Conservation (phyloP, 2,888 invertebrate genomes). For the Meghimatium bilineatum region DNA sequence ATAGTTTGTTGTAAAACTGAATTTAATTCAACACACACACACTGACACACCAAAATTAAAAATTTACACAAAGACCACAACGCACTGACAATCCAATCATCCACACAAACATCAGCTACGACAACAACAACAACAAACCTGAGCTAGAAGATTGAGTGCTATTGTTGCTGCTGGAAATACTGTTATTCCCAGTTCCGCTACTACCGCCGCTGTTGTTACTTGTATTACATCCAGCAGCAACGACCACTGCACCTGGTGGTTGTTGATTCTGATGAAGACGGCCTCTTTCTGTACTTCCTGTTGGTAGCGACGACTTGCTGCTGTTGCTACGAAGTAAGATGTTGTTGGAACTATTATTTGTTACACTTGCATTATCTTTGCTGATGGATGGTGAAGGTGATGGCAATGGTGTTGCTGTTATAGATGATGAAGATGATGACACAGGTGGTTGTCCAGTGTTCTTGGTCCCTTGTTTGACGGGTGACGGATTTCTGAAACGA, state of each 20-base stretch:
- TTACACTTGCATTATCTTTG: constrained; percentile 31
- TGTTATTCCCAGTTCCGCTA: constrained; percentile 18
- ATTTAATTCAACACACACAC: no score
- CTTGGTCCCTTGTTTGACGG: constrained; percentile 31
- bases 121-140: constrained; percentile 50
- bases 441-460: background rate
- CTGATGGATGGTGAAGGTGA: background rate
- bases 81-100: no score
- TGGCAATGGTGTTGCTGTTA: constrained; percentile 9
- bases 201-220: background rate
- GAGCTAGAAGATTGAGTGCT: constrained; percentile 5
- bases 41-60: no score
- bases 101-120: constrained; percentile 22
- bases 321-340: background rate
- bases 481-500: constrained; percentile 25
- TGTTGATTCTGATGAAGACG: constrained; percentile 45
- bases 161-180: constrained; percentile 45
- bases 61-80: background rate
- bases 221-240: background rate
- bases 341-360: constrained; percentile 28
- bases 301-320: constrained; percentile 19
- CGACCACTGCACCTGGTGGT: background rate
- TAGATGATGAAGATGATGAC: constrained; percentile 17
- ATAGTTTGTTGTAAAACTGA: no score
- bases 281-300: constrained; percentile 38